Conservation (phyloP, 2,113 vertebrate genomes). For the Colius striatus region DNA sequence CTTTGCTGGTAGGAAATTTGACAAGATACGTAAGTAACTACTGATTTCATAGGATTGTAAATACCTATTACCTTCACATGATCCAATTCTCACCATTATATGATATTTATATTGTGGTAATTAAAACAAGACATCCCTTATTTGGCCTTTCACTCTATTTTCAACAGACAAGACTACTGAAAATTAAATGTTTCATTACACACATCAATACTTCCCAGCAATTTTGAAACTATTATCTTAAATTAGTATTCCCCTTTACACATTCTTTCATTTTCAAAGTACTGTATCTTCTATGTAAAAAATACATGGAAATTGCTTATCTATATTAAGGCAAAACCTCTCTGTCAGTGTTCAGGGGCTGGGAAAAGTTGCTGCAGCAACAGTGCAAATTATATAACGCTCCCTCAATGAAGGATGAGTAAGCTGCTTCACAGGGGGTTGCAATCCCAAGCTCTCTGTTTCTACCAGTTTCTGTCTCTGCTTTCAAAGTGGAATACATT, state of each 20-base stretch:
- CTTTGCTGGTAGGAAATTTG: neutral
- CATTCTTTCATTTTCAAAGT: neutral
- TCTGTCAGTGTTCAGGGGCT: neutral
- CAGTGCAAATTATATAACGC: neutral
- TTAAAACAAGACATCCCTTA: neutral
- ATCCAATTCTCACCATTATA: neutral
- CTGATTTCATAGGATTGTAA: neutral
- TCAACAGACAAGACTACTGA: neutral
- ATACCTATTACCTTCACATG: neutral
- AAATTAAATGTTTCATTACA: neutral
- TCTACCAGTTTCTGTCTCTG: neutral
- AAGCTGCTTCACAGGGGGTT: neutral
- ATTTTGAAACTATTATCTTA: neutral
- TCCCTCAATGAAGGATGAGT: neutral
- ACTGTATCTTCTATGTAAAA: neutral
- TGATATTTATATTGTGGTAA: neutral
- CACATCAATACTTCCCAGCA: neutral
- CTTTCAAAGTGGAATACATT: neutral
- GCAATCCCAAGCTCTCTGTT: neutral
- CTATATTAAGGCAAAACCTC: conserved; percentile 1
- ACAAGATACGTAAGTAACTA: neutral
- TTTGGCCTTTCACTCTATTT: neutral
- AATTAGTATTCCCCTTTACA: neutral
- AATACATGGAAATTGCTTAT: neutral
- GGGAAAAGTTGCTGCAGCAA: conserved; percentile 43